Evolutionary conservation across 2,113 vertebrate genomes (phyloP), one percentile per base, ranked within the genome.

Genomic region (Scalopus aquaticus): DNA sequence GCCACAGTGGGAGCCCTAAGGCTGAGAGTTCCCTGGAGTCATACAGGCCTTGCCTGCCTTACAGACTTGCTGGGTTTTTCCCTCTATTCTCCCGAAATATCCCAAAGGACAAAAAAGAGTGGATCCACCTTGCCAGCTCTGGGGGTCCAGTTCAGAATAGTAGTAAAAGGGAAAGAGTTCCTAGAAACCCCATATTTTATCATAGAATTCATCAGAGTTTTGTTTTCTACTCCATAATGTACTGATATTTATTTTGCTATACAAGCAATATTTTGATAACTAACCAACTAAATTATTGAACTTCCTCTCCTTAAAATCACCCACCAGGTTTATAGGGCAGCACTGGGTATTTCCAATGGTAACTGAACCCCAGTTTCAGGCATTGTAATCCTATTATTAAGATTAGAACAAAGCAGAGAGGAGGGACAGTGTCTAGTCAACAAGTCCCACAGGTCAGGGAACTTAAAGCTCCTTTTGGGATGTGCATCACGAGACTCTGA

Each of bases 201-300:
- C 58, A 65, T 92, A 54, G 74, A 90, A 54, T 46, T 82, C 58
- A 51, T 87, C 49, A 51, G 32, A 90, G 79, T 39, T 67, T 91
- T 88, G 58, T 77, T 93, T 69, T 73, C 64, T 58, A 76, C 24
- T 87, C 46, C 60, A 74, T 58, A n/a, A 84, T 73, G 54, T 95
- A 24, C 42, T 95, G 24, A 46, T 65, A 58, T 62, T 67, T 87
- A 87, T 51, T 95, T 92, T 94, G n/a, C 67, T 84, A 54, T 30
- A 87, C 70, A 78, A 78, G 32, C 64, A 82, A n/a, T 32, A 81
- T 84, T 95, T 77, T 88, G 32, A 62, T 84, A 67, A 54, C 60
- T 67, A 62, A 62, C 28, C 28, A 92, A 70, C 9, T 51, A 73
- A 58, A 37, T 73, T 84, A 65, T 64, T 32, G 74, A 85, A 87